phyloP scores from a whole-genome alignment of 2,113 vertebrate species.

The Tupaia chinensis region DNA sequence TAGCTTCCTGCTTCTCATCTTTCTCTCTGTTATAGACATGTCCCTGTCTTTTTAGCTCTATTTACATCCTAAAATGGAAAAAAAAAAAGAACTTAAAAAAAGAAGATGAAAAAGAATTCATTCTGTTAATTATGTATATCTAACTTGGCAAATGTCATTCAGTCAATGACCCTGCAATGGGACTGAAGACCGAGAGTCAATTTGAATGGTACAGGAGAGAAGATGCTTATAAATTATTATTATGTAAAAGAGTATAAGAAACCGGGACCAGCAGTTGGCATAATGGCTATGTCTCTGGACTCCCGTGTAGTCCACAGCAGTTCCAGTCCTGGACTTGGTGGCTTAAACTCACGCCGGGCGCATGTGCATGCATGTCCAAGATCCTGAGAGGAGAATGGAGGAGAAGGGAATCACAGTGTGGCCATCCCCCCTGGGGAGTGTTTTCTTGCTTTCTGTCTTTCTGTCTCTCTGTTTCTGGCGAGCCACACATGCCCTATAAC shows the following conservation, averaged over 20 bases:
- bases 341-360: no score
- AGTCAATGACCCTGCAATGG: no score
- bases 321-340: no score
- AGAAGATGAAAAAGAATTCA: background rate
- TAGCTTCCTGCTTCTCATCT: background rate
- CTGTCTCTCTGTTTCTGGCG: no score
- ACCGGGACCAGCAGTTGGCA: background rate
- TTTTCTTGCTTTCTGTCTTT: no score
- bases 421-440: no score
- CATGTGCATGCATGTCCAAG: no score
- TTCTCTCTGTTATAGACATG: background rate
- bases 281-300: no score
- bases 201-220: background rate
- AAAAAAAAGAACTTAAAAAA: background rate
- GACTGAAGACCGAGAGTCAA: background rate
- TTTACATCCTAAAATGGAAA: background rate
- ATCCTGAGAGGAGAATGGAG: no score
- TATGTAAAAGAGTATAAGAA: constrained; percentile 26
- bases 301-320: no score
- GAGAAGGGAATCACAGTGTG: no score
- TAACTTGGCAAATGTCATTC: background rate
- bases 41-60: background rate
- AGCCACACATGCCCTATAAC: no score
- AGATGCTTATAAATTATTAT: background rate
- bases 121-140: background rate